Evolutionary conservation across 2,113 vertebrate species (phyloP), one percentile per base, ranked within the genome.

Genomic region (Okapia johnstoni): DNA sequence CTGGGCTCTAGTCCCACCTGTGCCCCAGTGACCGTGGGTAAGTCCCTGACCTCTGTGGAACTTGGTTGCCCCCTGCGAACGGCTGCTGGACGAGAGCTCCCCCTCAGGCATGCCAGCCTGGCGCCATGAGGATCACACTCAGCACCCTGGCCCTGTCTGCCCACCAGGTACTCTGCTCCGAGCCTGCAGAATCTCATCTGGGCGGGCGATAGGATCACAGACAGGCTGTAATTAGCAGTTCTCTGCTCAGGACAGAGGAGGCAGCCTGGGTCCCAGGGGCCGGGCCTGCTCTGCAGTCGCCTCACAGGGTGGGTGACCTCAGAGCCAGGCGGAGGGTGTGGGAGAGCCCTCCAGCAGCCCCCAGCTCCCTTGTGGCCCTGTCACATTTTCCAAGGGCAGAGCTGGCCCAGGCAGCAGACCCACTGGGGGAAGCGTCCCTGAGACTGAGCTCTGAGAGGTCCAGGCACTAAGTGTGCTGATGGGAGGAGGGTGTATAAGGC

Each of bases 201-300:
- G 76, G 43, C 6, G 0, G 21, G 58, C 0, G 94, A 96, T 94
- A 98, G 94, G n/a, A 96, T 96, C 83, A 33, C 3, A 26, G 54
- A 54, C 43, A 36, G 79, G 30, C 93, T 70, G 21, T 95, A 93
- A 97, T 97, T 77, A 96, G 85, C 0, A 1, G 79, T 48, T 86
- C 93, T 98, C n/a, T 54, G 60, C 90, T 83, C 85, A 94, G 90
- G 90, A 97, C 96, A 85, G 92, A 92, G 95, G 97, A n/a, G 94
- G 63, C 12, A 55, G 88, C 87, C 2, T 16, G 40, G 85, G 85
- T 73, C 33, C 46, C 50, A 3, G 80, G 93, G 73, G n/a, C 54
- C 7, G 36, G 48, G 86, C 83, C 93, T 91, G 73, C 57, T 87
- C 85, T 43, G 55, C 33, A 86, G 60, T 85, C 1, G 3, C n/a